Conservation (phyloP, 2,888 invertebrate genomes). For the Drosophila recens region DNA sequence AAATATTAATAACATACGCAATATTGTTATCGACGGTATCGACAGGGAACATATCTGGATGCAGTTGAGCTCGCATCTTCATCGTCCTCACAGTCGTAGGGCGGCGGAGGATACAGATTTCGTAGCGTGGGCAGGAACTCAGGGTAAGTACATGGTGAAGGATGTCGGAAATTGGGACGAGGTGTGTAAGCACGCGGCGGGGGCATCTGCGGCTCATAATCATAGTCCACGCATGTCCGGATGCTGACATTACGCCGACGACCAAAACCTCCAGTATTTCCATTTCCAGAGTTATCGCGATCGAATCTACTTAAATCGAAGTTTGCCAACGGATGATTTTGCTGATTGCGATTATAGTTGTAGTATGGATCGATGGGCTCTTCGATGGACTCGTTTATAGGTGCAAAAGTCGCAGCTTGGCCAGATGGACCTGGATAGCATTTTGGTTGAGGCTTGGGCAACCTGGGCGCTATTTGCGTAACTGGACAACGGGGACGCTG, state of each 20-base stretch:
- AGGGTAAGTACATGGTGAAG: not conserved
- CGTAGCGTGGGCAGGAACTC: conserved; percentile 2
- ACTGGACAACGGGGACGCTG: not conserved
- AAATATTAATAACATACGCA: not conserved
- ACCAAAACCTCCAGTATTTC: not conserved
- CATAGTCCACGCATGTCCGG: conserved; percentile 60
- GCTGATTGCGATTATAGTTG: conserved; percentile 5
- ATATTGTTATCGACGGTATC: conserved; percentile 1
- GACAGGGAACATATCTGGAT: conserved; percentile 1
- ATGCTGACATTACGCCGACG: conserved; percentile 54
- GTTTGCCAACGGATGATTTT: conserved; percentile 14
- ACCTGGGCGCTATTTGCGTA: not conserved
- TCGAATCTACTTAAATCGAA: conserved; percentile 46
- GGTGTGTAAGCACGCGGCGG: not conserved
- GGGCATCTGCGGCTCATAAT: conserved; percentile 32
- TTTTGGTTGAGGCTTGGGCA: not conserved
- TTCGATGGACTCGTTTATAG: not conserved
- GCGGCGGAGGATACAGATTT: not conserved
- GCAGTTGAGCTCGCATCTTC: not conserved
- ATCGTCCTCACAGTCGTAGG: not conserved
- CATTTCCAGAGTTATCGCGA: conserved; percentile 19
- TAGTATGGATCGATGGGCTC: conserved; percentile 32
- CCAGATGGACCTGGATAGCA: not conserved
- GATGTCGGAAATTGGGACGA: not conserved
- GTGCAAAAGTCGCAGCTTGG: not conserved